Percentiles rank a stretch among this genome's conserved stretches.
phyloP scores from a whole-genome alignment of 2,888 invertebrate genomes.

The Eretmocerus hayati region DNA sequence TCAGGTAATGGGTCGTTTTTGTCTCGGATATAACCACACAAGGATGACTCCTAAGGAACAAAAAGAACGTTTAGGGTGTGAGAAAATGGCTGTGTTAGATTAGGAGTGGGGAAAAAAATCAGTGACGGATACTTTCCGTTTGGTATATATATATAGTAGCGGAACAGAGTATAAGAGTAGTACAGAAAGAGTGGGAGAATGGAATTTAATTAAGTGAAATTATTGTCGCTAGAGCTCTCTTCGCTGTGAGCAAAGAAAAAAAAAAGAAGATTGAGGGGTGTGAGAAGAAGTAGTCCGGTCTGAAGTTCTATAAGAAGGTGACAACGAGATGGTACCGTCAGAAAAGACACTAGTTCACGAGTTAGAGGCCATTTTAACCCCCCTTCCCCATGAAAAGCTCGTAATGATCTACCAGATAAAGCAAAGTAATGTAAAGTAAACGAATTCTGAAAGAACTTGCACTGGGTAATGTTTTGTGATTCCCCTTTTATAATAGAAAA shows the following conservation, averaged over 20 bases:
- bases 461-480: too few relatives aligned
- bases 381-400: too few relatives aligned
- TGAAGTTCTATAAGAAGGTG: too few relatives aligned
- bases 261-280: constrained; percentile 21
- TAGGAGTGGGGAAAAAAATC: constrained; percentile 4
- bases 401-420: constrained; percentile 45
- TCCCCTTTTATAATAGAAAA: too few relatives aligned
- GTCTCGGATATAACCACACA: background rate
- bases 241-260: constrained; percentile 23
- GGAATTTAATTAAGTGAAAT: constrained; percentile 48
- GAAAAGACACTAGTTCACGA: too few relatives aligned
- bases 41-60: background rate
- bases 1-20: constrained; percentile 11
- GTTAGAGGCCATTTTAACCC: too few relatives aligned
- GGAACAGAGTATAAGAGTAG: too few relatives aligned
- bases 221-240: constrained; percentile 40
- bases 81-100: too few relatives aligned
- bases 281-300: too few relatives aligned
- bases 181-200: constrained; percentile 37
- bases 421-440: constrained; percentile 43
- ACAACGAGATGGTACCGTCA: too few relatives aligned
- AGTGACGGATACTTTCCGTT: background rate
- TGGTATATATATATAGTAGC: too few relatives aligned
- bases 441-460: constrained; percentile 31
- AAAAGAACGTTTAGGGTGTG: background rate